Evolutionary conservation across 2,113 vertebrate species (phyloP), one percentile per base, ranked within the genome.

Genomic region (Poecile atricapillus): DNA sequence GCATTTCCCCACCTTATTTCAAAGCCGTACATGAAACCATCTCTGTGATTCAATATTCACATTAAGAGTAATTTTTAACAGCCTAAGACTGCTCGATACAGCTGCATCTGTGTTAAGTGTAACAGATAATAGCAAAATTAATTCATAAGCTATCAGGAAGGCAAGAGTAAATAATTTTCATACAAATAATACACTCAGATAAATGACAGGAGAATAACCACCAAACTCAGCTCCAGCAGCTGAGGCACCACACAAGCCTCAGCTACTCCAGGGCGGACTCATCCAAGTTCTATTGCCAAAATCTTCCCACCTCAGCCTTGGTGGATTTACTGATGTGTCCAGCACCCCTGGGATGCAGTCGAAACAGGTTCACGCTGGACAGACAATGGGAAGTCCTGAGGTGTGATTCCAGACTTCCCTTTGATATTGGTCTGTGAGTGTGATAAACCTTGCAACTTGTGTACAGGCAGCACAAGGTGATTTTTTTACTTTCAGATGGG

Each of bases 1-100:
- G 44, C 19, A 3, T 49, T 30, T 41, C 11, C 41, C 31, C 28
- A 13, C 30, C 25, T 56, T 24, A 52, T 37, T 50, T 55, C 49
- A 64, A 79, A 90, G 21, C 39, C 28, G 39, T 7, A 27, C 24
- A 43, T 12, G 20, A 67, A 41, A 71, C n/a, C 10, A 71, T 7
- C 19, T 23, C 19, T 7, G 4, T 24, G 15, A 71, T 76, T 64
- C 13, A 50, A 64, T 30, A 60, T 24, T 83, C 49, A 67, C 1
- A 1, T 39, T 56, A 60, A 68, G 12, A 50, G 53, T 7, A 13
- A 71, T 35, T 73, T 83, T 76, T 47, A 76, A 60, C 35, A 1
- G 1, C 67, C 44, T 37, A 23, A 68, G 37, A 46, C 0, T 19
- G 31, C n/a, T 41, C 0, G 0, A 70, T 20, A 56, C 9, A 59